These are phyloP conservation scores for Eupithecia pulchellata DNA, from an alignment of 2,888 invertebrate genomes.

Conservation along the genomic window DNA sequence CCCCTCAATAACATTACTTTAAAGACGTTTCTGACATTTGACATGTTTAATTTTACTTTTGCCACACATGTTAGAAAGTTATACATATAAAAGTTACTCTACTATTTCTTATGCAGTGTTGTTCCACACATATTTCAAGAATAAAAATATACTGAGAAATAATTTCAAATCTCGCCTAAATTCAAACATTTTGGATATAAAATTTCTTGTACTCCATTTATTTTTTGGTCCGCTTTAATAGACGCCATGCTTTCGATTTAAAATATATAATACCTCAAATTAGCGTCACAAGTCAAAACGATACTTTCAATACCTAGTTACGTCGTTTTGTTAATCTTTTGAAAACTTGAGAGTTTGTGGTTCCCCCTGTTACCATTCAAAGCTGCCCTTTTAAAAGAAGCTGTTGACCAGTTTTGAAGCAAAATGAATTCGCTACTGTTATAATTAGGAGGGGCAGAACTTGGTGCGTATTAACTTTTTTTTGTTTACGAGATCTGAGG, in stretches of 20 bases:
- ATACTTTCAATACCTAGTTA: constrained; percentile 2
- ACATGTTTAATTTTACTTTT: not conserved
- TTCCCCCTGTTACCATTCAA: not conserved
- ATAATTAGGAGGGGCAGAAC: not conserved
- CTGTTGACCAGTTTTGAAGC: not conserved
- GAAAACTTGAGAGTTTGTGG: not conserved
- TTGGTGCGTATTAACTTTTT: not conserved
- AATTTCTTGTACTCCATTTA: no score
- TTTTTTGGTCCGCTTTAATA: not conserved
- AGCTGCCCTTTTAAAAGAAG: not conserved
- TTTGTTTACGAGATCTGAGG: not conserved
- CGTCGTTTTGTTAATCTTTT: not conserved
- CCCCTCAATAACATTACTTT: no score
- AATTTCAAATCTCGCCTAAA: no score
- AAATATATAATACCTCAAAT: not conserved
- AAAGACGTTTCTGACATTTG: not conserved
- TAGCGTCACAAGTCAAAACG: not conserved
- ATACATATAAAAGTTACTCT: no score
- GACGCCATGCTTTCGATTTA: not conserved
- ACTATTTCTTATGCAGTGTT: no score
- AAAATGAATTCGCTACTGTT: not conserved
- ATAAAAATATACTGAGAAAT: not conserved
- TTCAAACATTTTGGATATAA: no score
- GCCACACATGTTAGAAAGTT: not conserved
- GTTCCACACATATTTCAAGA: no score